phyloP scores from a whole-genome alignment of 2,797 vertebrate species.

The Synaphobranchus kaupii region DNA sequence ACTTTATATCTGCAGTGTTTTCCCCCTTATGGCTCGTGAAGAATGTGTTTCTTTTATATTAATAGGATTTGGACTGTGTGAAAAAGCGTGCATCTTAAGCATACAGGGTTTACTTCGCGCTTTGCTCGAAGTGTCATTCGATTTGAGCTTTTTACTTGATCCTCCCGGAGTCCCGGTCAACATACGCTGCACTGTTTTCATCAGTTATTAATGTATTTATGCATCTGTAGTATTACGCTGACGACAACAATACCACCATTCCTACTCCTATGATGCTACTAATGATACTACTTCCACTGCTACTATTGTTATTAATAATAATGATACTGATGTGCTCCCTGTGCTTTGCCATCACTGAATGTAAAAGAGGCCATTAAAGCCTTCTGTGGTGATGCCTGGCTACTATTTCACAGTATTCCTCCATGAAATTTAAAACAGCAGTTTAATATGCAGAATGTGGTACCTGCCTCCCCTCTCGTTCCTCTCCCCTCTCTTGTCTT shows the following conservation, averaged over 20 bases:
- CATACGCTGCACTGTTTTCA: not conserved
- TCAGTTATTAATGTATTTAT: not conserved
- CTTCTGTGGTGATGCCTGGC: not conserved
- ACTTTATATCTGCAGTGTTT: not conserved
- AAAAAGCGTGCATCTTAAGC: not conserved
- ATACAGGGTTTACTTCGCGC: not conserved
- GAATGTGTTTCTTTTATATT: not conserved
- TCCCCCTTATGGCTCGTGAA: no score
- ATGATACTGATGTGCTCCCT: no score
- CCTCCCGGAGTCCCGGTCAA: no score
- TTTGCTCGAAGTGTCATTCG: not conserved
- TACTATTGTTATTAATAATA: no score
- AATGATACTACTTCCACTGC: no score
- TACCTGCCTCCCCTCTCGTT: not conserved
- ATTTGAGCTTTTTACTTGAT: not conserved
- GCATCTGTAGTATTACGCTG: not conserved
- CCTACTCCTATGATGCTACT: no score
- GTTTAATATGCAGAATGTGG: slow-evolving; percentile 36
- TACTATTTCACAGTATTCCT: not conserved
- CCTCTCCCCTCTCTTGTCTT: not conserved
- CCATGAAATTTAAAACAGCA: slow-evolving; percentile 8
- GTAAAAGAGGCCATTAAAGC: not conserved
- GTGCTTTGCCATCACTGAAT: not conserved
- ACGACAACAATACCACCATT: not conserved
- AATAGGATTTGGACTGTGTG: not conserved